Base-by-base conservation (phyloP, 2,797 vertebrate species). In the Champsocephalus esox region DNA sequence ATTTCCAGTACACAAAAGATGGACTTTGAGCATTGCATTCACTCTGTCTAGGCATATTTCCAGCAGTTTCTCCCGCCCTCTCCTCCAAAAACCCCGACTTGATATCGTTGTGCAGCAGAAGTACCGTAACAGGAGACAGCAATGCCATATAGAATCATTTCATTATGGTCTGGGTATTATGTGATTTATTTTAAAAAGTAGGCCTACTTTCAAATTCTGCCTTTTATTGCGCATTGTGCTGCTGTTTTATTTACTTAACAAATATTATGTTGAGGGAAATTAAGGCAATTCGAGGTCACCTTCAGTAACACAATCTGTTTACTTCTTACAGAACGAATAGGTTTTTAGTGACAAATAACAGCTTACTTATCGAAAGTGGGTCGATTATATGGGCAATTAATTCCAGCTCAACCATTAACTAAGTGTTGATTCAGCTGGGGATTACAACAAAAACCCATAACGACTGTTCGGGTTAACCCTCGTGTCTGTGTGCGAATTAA, bases 361-460 rank as follows among this genome's bases (percentile, higher is more conserved):
- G 28, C 57, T 21, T 73, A 84, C 67, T 89, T 85, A 67, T 89
- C 41, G 52, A 89, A 94, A 93, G 79, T 90, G 76, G 80, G 83
- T 93, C 82, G 83, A 87, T 89, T 79, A 78, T 65, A 75, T 70
- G 77, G 80, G 55, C 73, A 84, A 82, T 91, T 86, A 83, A 87
- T 88, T 79, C 69, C 72, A 84, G 63, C 77, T 88, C 57, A 88
- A 80, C 51, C 87, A 79, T 87, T 66, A 86, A 92, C 77, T 82
- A 89, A 93, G 89, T 92, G 81, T 83, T 87, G 77, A 88, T 86
- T 87, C 88, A 82, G 60, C 49, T 62, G 84, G 82, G 87, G 66
- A 79, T 90, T 60, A 75, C 28, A 28, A 28, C 78, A 64, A 0
- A 54, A 32, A 0, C 46, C 17, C 63, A 48, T 5, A 59, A 66